Base-by-base conservation (phyloP, 2,113 vertebrate species). In the Dromaius novaehollandiae region DNA sequence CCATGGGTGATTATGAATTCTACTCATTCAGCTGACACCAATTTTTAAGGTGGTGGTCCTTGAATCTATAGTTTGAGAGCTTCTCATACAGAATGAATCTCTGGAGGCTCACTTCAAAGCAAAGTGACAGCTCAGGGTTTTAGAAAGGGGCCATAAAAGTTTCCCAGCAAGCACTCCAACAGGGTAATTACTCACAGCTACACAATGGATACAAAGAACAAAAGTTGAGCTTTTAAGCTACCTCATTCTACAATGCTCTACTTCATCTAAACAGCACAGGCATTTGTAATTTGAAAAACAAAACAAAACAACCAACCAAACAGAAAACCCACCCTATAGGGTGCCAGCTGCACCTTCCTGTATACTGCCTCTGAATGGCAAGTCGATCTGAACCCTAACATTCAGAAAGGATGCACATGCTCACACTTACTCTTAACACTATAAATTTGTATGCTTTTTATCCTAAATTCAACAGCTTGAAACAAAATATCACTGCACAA, bases 401-500 rank as follows among this genome's bases (percentile, higher is more conserved):
- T 61, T 71, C 42, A 76, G 56, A 2, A 94, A 91, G 13, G 4
- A 36, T 11, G 70, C 1, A 1, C 4, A 26, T 0, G 0, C 22
- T 82, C 6, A 83, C 22, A 25, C 16, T 18, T 5, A 55, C 3
- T 3, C 9, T 84, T 38, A 48, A 5, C 38, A 34, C 38, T 63
- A 76, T 12, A 87, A 89, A 58, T 17, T 24, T 13, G 50, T 6
- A 36, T 46, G 60, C 30, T 55, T 82, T 87, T 65, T 69, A 81
- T 71, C 6, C 3, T 34, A 87, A 28, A 36, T 34, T 32, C 58
- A 64, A 84, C 36, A 13, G 18, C 28, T 71, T 56, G 42, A 92
- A 95, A 91, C 20, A 63, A 92, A 81, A 76, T 15, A 70, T 14
- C 81, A 63, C 13, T 56, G n/a, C 42, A 89, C 11, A 82, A 93